These are phyloP conservation scores for Neopipo cinnamomea DNA, from an alignment of 2,113 vertebrate species.

Conservation along the genomic window DNA sequence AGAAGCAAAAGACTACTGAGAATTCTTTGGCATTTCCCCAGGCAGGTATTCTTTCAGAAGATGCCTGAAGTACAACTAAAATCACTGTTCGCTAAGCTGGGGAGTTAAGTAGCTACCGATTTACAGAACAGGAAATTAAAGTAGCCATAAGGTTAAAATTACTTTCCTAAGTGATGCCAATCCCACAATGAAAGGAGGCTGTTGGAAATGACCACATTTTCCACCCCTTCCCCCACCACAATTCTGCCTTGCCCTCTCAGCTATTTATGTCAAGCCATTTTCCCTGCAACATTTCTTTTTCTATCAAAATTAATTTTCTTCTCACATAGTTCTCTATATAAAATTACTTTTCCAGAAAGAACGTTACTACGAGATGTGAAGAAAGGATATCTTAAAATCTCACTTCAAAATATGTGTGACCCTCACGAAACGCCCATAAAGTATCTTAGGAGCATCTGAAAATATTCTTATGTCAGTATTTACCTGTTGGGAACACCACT, in stretches of 20 bases:
- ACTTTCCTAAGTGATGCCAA: slow-evolving; percentile 21
- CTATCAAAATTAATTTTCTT: background rate
- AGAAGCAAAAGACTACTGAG: background rate
- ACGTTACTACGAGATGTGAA: background rate
- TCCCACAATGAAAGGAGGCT: slow-evolving; percentile 28
- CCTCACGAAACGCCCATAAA: background rate
- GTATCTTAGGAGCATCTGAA: background rate
- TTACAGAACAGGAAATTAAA: slow-evolving; percentile 55
- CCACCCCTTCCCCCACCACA: background rate
- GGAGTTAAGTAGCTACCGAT: slow-evolving; percentile 37
- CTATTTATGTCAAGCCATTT: background rate
- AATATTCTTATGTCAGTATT: background rate
- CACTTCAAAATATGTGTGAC: background rate
- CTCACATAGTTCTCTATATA: background rate
- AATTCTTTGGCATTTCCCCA: background rate
- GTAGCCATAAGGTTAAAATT: slow-evolving; percentile 41
- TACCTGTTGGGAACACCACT: background rate
- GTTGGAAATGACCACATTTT: slow-evolving; percentile 30
- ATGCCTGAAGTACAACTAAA: background rate
- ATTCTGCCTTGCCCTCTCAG: background rate
- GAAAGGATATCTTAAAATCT: background rate
- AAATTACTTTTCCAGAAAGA: background rate
- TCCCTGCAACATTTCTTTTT: background rate
- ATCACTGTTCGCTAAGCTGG: background rate
- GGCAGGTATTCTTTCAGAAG: background rate